Conservation (phyloP, 2,113 vertebrate genomes). For the Paedocypris sp. region DNA sequence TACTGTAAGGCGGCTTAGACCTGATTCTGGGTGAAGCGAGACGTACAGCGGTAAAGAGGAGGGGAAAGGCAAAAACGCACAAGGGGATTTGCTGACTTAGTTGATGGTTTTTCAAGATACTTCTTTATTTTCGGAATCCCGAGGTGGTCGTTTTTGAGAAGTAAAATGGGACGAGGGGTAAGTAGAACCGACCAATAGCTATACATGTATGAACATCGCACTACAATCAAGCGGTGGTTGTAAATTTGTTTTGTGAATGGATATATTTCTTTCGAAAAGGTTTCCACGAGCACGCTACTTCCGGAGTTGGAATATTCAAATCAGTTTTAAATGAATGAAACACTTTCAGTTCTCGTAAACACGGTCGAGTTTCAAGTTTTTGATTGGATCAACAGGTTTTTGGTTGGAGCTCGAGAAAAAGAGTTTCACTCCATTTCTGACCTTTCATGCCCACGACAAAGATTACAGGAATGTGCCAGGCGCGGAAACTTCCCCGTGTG, state of each 20-base stretch:
- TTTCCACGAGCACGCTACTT: constrained; percentile 5
- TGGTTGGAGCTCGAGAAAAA: not conserved
- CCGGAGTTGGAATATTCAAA: constrained; percentile 1
- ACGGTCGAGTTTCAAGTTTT: not conserved
- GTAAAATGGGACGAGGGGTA: constrained; percentile 66
- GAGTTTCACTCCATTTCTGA: not conserved
- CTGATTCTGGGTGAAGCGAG: constrained; percentile 45
- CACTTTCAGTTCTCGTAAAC: not conserved
- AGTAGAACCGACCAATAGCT: too few relatives aligned
- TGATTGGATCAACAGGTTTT: constrained; percentile 11
- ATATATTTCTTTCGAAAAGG: not conserved
- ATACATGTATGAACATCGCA: too few relatives aligned
- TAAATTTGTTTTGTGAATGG: not conserved
- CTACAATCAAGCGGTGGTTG: too few relatives aligned
- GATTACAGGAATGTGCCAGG: constrained; percentile 12
- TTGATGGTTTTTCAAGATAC: constrained; percentile 33
- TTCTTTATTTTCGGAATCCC: not conserved
- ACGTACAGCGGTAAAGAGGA: constrained; percentile 44
- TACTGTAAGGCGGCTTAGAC: constrained; percentile 40
- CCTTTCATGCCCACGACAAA: not conserved
- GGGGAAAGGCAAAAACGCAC: not conserved
- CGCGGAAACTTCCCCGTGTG: constrained; percentile 22
- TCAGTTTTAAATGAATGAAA: not conserved
- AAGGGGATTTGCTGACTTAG: constrained; percentile 38
- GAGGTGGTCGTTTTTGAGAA: constrained; percentile 25